A percentile compares a stretch with the other conserved stretches of the same genome.
Conservation (phyloP, 2,113 vertebrate genomes). For the Anolis sagrei region DNA sequence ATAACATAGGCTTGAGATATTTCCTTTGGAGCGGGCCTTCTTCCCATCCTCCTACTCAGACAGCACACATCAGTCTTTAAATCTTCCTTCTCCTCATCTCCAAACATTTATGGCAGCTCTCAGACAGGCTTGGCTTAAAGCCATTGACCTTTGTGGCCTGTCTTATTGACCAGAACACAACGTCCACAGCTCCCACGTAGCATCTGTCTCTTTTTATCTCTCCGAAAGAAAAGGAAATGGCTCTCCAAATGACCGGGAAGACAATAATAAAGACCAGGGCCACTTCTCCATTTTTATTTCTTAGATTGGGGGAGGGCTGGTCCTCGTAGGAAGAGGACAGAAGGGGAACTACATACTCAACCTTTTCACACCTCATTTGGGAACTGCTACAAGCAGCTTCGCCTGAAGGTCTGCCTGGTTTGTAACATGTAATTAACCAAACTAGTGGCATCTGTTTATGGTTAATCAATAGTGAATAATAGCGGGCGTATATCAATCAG, state of each 20-base stretch:
- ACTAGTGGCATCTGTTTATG: not conserved
- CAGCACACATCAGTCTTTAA: constrained; percentile 66
- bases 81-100: constrained; percentile 68
- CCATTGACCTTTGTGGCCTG: constrained; percentile 76
- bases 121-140: constrained; percentile 69
- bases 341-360: not conserved
- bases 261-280: constrained; percentile 70
- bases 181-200: constrained; percentile 69
- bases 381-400: not conserved
- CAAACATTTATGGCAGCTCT: constrained; percentile 77
- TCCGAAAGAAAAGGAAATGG: constrained; percentile 73
- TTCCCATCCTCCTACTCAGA: constrained; percentile 57
- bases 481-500: not conserved
- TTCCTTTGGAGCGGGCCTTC: constrained; percentile 54
- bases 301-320: not conserved
- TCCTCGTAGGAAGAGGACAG: constrained; percentile 54
- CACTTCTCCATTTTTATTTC: constrained; percentile 47
- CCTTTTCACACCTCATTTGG: constrained; percentile 25
- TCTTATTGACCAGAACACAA: constrained; percentile 77
- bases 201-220: constrained; percentile 69
- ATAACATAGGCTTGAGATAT: constrained; percentile 66
- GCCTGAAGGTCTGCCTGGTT: constrained; percentile 20
- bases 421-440: constrained; percentile 1
- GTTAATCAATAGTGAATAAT: constrained; percentile 16
- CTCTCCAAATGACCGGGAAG: constrained; percentile 69